Conservation (phyloP, 2,888 invertebrate genomes). For the Cremastinae sp. region DNA sequence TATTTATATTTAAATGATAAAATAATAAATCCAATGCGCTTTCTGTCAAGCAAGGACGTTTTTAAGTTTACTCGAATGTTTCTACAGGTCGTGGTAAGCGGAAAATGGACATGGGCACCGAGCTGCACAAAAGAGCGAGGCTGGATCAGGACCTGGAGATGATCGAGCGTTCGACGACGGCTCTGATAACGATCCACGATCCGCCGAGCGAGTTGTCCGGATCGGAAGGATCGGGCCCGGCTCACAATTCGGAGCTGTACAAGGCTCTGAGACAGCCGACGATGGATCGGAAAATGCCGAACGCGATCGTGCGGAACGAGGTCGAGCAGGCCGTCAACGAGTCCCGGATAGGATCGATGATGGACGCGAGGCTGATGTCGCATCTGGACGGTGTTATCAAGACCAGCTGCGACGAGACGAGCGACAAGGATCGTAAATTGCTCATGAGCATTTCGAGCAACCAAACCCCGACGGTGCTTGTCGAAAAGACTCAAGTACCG, state of each 20-base stretch:
- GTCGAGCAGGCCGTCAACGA: slow-evolving; percentile 56
- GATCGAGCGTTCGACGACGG: slow-evolving; percentile 74
- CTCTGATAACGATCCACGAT: slow-evolving; percentile 74
- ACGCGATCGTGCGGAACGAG: slow-evolving; percentile 49
- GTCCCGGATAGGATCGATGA: slow-evolving; percentile 43
- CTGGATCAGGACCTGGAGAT: slow-evolving; percentile 73
- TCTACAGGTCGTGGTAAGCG: slow-evolving; percentile 76
- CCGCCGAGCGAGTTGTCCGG: slow-evolving; percentile 44
- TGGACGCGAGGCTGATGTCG: slow-evolving; percentile 57
- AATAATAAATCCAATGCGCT: too few relatives aligned
- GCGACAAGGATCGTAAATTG: slow-evolving; percentile 42
- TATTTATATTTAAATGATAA: too few relatives aligned
- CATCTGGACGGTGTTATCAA: slow-evolving; percentile 59
- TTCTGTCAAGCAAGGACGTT: too few relatives aligned
- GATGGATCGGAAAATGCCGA: slow-evolving; percentile 64
- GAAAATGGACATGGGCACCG: slow-evolving; percentile 69
- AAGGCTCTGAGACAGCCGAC: slow-evolving; percentile 73
- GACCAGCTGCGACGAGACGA: slow-evolving; percentile 36
- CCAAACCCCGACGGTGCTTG: slow-evolving; percentile 11
- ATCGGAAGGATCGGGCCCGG: neutral
- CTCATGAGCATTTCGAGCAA: slow-evolving; percentile 34
- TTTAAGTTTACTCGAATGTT: too few relatives aligned
- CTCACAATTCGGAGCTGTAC: slow-evolving; percentile 71
- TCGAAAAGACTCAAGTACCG: slow-evolving; percentile 45
- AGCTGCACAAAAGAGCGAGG: slow-evolving; percentile 68